These are phyloP conservation scores for Cecidostiba fungosa DNA, from an alignment of 2,888 invertebrate genomes.

Conservation along the genomic window DNA sequence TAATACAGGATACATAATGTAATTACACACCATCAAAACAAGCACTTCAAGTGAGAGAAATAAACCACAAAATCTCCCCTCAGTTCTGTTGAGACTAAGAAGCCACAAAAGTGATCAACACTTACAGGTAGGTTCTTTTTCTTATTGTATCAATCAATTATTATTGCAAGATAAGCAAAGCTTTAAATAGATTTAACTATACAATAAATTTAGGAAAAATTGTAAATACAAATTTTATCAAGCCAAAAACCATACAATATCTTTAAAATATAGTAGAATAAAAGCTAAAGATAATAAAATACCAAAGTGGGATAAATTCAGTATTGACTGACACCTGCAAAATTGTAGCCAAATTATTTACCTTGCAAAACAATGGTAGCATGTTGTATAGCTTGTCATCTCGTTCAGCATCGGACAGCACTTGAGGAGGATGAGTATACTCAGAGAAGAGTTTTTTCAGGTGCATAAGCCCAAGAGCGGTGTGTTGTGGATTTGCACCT, in stretches of 20 bases:
- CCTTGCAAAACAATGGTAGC: constrained; percentile 99
- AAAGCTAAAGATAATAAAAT: neutral
- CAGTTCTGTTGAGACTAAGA: neutral
- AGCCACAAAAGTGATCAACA: neutral
- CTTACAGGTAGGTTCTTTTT: neutral
- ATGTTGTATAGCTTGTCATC: constrained; percentile 98
- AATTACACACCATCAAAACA: constrained; percentile 16
- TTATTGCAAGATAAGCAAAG: neutral
- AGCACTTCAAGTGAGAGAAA: neutral
- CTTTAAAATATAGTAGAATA: neutral
- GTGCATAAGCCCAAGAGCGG: constrained; percentile 96
- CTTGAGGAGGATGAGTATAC: constrained; percentile 93
- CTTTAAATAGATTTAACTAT: neutral
- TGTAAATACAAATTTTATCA: neutral
- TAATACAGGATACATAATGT: constrained; percentile 51
- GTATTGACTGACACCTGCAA: neutral
- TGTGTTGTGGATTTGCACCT: constrained; percentile 86
- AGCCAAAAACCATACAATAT: neutral
- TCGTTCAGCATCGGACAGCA: constrained; percentile 89
- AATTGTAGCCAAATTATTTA: constrained; percentile 77
- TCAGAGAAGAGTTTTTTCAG: constrained; percentile 97
- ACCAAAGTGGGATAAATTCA: no score
- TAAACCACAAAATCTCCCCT: neutral
- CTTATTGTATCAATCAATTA: neutral
- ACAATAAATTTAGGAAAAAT: neutral